A percentile compares a stretch with the other conserved stretches of the same genome.
Evolutionary conservation across 2,888 invertebrate species (phyloP).

Genomic region (Trachelus stipa): DNA sequence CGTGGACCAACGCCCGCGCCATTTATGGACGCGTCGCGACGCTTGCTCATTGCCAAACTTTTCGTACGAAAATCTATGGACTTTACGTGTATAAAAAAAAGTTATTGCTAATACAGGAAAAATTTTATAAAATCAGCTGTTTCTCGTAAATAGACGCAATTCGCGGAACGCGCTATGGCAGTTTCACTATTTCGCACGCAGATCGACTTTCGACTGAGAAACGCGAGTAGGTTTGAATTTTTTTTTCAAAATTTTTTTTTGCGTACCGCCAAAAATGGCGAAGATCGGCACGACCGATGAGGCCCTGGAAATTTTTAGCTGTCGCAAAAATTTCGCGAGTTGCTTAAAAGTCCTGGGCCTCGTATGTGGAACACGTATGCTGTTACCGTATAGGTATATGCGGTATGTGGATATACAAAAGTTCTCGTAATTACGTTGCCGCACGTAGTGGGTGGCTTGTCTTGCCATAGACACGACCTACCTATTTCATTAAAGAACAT

Average conservation of each 20-base stretch:
- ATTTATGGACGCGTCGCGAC: constrained; percentile 63
- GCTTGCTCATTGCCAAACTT: constrained; percentile 24
- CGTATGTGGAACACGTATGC: too few species aligned
- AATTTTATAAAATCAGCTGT: not conserved
- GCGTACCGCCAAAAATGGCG: not conserved
- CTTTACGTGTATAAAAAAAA: not conserved
- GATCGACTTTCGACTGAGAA: too few species aligned
- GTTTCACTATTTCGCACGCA: too few species aligned
- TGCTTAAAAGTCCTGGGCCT: not conserved
- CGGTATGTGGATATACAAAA: too few species aligned
- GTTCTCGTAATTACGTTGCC: not conserved
- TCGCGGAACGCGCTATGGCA: too few species aligned
- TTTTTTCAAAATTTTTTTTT: too few species aligned
- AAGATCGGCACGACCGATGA: not conserved
- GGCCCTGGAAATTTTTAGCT: not conserved
- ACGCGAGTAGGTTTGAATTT: too few species aligned
- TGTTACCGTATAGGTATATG: too few species aligned
- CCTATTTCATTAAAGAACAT: constrained; percentile 20
- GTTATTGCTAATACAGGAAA: constrained; percentile 20
- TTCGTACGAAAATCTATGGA: not conserved
- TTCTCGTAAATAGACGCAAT: rapidly evolving
- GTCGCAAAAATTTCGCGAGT: not conserved
- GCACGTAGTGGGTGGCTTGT: constrained; percentile 16
- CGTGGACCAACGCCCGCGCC: constrained; percentile 63
- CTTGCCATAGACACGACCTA: constrained; percentile 21